Base-by-base conservation (phyloP, 2,888 invertebrate species). In the Drosophila paracracens region DNA sequence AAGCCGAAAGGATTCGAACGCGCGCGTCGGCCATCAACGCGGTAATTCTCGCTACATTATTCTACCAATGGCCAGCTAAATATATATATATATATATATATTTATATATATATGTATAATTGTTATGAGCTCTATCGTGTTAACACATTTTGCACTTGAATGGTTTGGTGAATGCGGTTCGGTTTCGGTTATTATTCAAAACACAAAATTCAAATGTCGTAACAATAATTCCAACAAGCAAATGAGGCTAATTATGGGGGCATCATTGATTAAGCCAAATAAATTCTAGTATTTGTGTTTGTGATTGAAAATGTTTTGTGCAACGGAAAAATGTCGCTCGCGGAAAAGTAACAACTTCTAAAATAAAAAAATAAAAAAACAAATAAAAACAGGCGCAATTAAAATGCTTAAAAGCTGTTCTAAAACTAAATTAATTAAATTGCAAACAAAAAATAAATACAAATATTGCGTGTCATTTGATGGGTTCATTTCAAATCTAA, bases 1-100 rank as follows among this genome's bases (percentile, higher is more conserved):
- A 87, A 91, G 89, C 91, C 90, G 92, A 92, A 92, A 92, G 92
- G 92, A 92, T 90, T 92, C 91, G 82, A 90, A 92, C 92, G 56
- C 38, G 92, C 88, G 88, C 78, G 81, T 75, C 76, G 74, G 70
- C 67, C 72, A 72, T 70, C 65, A 77, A 67, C 82, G 82, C 85
- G 85, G 88, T 83, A 89, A 82, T 81, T 52, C 52, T 57, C 60
- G 54, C 48, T 59, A 58, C 38, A 46, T 31, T 51, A 71, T 69
- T 54, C 43, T 35, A 50, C 35, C 36, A 54, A 36, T 73, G 56
- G n/a, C 59, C 52, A 61, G 65, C 50, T 48, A 36, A 40, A 33
- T 27, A n/a, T n/a, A 35, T 25, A 16, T 35, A 13, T 2, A 21
- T 16, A 21, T 21, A 5, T 2, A 36, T 7, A 33, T 38, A 35